These are phyloP conservation scores for Sminthurinus signatus DNA, from an alignment of 1,140 invertebrate species.

Conservation along the genomic window DNA sequence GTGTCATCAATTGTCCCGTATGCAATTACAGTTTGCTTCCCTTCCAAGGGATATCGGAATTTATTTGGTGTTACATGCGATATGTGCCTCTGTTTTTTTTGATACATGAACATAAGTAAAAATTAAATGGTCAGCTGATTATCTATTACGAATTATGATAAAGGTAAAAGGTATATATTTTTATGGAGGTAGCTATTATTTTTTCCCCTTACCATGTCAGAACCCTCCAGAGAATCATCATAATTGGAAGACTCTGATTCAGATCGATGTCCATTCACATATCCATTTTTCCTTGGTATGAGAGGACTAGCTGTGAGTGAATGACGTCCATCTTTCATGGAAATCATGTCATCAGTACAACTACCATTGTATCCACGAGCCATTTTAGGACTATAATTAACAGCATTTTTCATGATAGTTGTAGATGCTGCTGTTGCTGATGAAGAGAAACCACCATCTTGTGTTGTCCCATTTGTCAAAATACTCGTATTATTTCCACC, in stretches of 20 bases:
- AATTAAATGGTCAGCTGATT: not conserved
- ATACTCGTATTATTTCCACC: not conserved
- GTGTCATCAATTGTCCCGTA: conserved; percentile 60
- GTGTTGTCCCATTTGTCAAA: not conserved
- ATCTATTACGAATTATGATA: not conserved
- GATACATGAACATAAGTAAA: not conserved
- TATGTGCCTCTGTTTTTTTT: conserved; percentile 5
- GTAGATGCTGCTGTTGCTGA: no score
- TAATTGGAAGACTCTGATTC: conserved; percentile 1
- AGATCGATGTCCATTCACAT: not conserved
- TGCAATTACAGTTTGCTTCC: conserved; percentile 45
- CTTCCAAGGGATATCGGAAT: conserved; percentile 1
- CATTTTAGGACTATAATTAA: conserved; percentile 6
- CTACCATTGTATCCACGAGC: conserved; percentile 5
- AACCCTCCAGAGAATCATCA: not conserved
- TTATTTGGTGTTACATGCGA: conserved; percentile 1
- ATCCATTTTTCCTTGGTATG: not conserved
- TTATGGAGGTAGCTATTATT: not conserved
- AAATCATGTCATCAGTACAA: not conserved
- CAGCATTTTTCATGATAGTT: not conserved
- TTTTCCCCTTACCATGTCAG: conserved; percentile 3
- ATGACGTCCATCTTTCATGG: not conserved
- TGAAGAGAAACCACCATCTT: conserved; percentile 7
- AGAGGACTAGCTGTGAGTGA: conserved; percentile 5
- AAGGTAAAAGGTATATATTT: not conserved